A percentile compares a stretch with the other conserved stretches of the same genome.
phyloP scores from a whole-genome alignment of 2,113 vertebrate species.

The Odontophorus gujanensis region DNA sequence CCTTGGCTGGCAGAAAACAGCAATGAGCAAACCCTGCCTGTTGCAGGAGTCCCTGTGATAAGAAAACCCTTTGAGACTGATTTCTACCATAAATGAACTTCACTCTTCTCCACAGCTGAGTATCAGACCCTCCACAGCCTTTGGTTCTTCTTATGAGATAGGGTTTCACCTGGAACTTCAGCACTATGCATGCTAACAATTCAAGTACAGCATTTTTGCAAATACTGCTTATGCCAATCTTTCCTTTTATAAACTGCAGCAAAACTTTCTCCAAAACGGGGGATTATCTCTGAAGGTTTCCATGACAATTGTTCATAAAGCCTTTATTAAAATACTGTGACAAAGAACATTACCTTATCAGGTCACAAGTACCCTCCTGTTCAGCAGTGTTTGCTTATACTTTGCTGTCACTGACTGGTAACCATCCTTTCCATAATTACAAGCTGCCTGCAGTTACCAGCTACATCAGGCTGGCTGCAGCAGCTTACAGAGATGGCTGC shows the following conservation, averaged over 20 bases:
- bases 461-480: background rate
- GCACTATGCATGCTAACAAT: background rate
- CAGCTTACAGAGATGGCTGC: background rate
- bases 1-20: background rate
- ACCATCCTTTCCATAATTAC: background rate
- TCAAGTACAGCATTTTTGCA: rapidly evolving
- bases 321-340: background rate
- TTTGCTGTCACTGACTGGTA: background rate
- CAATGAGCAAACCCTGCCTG: background rate
- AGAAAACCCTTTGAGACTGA: background rate
- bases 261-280: background rate
- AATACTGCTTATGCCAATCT: background rate
- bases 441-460: background rate
- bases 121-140: background rate
- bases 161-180: background rate
- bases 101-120: background rate
- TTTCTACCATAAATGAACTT: background rate
- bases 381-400: background rate
- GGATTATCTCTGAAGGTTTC: background rate
- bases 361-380: background rate
- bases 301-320: background rate
- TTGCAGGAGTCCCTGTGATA: background rate
- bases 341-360: background rate
- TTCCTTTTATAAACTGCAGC: background rate
- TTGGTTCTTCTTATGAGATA: background rate